Conservation (phyloP, 2,888 invertebrate species). For the Latheticus oryzae region DNA sequence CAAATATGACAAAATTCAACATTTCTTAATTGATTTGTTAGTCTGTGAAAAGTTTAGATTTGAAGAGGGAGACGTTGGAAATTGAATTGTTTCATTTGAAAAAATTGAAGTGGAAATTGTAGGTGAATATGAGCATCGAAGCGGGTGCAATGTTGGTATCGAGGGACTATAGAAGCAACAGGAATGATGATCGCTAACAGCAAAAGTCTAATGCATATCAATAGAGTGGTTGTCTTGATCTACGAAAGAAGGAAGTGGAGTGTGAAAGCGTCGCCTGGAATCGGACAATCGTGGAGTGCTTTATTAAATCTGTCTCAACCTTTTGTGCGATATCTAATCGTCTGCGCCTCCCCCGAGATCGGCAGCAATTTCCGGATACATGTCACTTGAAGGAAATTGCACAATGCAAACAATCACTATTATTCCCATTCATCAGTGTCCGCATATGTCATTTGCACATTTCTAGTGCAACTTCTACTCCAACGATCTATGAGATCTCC, state of each 20-base stretch:
- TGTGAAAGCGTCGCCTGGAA: constrained; percentile 59
- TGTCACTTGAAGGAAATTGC: constrained; percentile 65
- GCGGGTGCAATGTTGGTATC: constrained; percentile 52
- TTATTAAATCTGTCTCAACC: constrained; percentile 65
- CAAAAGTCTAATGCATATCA: constrained; percentile 63
- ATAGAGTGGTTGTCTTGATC: constrained; percentile 54
- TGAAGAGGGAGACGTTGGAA: constrained; percentile 13
- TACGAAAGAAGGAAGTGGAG: constrained; percentile 53
- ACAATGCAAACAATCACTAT: constrained; percentile 64
- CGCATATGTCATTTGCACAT: constrained; percentile 34
- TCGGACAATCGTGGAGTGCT: constrained; percentile 64
- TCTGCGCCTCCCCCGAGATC: constrained; percentile 63
- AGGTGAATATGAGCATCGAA: constrained; percentile 53
- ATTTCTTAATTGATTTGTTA: no score
- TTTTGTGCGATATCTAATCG: constrained; percentile 65
- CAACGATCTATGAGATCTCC: constrained; percentile 17
- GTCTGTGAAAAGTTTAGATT: neutral
- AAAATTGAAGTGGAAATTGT: constrained; percentile 18
- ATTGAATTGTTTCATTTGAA: constrained; percentile 37
- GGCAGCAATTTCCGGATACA: constrained; percentile 67
- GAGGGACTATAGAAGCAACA: constrained; percentile 46
- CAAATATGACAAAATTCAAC: no score
- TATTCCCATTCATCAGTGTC: constrained; percentile 60
- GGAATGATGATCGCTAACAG: constrained; percentile 48
- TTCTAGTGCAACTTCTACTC: constrained; percentile 17